Conservation (phyloP, 2,113 vertebrate genomes). For the Dicerorhinus sumatrensis region DNA sequence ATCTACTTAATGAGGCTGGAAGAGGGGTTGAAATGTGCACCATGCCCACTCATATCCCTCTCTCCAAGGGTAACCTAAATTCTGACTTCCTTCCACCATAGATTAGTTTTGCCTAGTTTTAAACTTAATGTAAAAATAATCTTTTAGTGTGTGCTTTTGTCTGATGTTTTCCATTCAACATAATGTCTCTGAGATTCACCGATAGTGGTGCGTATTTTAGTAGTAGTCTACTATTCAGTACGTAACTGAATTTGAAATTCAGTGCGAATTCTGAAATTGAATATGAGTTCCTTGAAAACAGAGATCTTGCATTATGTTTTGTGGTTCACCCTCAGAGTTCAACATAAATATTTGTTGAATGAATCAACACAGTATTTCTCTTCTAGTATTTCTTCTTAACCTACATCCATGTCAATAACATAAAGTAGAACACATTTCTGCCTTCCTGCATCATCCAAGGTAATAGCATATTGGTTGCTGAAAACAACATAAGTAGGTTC, state of each 20-base stretch:
- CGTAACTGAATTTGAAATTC: not conserved
- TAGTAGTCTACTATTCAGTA: not conserved
- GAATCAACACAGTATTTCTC: not conserved
- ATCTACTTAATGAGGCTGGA: not conserved
- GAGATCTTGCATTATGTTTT: conserved; percentile 1
- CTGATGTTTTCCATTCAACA: not conserved
- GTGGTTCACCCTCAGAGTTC: not conserved
- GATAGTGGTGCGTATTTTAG: not conserved
- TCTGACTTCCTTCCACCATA: not conserved
- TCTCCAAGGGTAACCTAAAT: not conserved
- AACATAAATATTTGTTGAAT: conserved; percentile 53
- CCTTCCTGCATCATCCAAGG: not conserved
- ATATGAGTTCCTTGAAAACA: conserved; percentile 12
- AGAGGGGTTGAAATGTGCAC: not conserved
- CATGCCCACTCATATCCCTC: not conserved
- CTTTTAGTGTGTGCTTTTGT: not conserved
- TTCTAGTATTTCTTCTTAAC: not conserved
- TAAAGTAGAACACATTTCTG: not conserved
- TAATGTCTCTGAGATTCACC: not conserved
- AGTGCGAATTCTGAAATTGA: not conserved
- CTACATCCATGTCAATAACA: not conserved
- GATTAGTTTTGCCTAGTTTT: not conserved
- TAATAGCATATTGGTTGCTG: not conserved
- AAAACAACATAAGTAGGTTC: not conserved
- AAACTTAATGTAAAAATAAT: not conserved